These are phyloP conservation scores for Tenthredo amoena DNA, from an alignment of 2,888 invertebrate species.

Conservation along the genomic window DNA sequence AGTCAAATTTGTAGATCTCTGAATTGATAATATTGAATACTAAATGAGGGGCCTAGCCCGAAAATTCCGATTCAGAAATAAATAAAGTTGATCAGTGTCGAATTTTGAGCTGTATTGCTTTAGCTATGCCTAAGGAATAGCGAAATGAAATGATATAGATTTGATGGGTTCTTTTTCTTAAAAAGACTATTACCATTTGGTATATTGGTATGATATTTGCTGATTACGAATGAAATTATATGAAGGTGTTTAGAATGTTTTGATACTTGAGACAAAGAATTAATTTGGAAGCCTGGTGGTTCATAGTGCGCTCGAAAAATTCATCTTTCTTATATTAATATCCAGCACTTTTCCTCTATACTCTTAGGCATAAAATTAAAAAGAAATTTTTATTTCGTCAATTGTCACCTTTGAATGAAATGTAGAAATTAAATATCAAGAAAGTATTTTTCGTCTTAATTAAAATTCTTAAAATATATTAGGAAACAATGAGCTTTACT, in stretches of 20 bases:
- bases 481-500: slow-evolving; percentile 47
- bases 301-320: background rate
- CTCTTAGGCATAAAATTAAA: slow-evolving; percentile 24
- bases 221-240: background rate
- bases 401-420: slow-evolving; percentile 32
- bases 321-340: slow-evolving; percentile 8
- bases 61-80: slow-evolving; percentile 2
- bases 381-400: background rate
- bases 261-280: slow-evolving; percentile 35
- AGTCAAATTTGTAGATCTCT: slow-evolving; percentile 28
- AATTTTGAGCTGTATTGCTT: slow-evolving; percentile 24
- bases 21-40: slow-evolving; percentile 19
- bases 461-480: slow-evolving; percentile 34
- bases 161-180: background rate
- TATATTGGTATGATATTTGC: background rate
- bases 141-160: background rate
- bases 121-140: slow-evolving; percentile 41
- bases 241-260: slow-evolving; percentile 3
- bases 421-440: slow-evolving; percentile 42
- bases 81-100: slow-evolving; percentile 14
- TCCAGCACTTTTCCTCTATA: slow-evolving; percentile 44
- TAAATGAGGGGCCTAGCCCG: background rate
- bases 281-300: background rate
- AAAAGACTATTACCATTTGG: background rate
- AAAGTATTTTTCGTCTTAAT: slow-evolving; percentile 45